Evolutionary conservation across 2,888 invertebrate genomes (phyloP).

Genomic region (Amphipoea lucens): DNA sequence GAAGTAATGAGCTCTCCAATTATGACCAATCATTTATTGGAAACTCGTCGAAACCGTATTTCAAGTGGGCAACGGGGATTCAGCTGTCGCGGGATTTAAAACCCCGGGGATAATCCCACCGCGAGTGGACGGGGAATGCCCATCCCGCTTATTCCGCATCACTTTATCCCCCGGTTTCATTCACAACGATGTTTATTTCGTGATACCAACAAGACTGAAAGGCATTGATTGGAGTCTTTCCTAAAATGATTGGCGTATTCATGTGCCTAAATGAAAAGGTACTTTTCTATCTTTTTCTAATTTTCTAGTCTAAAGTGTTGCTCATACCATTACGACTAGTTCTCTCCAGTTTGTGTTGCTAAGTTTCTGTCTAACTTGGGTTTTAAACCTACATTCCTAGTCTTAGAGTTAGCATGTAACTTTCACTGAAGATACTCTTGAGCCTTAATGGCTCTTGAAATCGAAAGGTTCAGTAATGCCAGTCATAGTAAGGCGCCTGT

Average conservation of each 20-base stretch:
- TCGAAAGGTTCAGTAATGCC: background rate
- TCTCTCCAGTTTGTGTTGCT: slow-evolving; percentile 13
- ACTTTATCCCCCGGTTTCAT: slow-evolving; percentile 36
- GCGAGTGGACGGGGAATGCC: slow-evolving; percentile 54
- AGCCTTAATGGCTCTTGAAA: slow-evolving; percentile 7
- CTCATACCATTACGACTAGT: slow-evolving; percentile 7
- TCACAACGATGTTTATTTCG: slow-evolving; percentile 42
- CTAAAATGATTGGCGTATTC: slow-evolving; percentile 47
- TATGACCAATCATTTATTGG: slow-evolving; percentile 60
- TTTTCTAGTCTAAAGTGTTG: background rate
- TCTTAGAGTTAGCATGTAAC: slow-evolving; percentile 19
- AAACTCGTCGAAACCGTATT: slow-evolving; percentile 55
- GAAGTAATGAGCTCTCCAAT: slow-evolving; percentile 52
- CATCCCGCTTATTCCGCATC: slow-evolving; percentile 50
- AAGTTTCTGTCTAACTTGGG: slow-evolving; percentile 8
- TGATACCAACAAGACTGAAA: slow-evolving; percentile 37
- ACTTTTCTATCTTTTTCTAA: background rate
- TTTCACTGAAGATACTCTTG: slow-evolving; percentile 21
- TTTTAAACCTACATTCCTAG: slow-evolving; percentile 24
- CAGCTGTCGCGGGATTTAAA: slow-evolving; percentile 56
- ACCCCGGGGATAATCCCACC: slow-evolving; percentile 59
- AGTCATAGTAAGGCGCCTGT: background rate
- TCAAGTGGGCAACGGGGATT: slow-evolving; percentile 56
- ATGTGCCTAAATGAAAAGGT: slow-evolving; percentile 3
- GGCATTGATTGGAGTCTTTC: slow-evolving; percentile 34